Evolutionary conservation across 1,140 invertebrate species (phyloP), one percentile per base, ranked within the genome.

Genomic region (Calycopis cecrops): DNA sequence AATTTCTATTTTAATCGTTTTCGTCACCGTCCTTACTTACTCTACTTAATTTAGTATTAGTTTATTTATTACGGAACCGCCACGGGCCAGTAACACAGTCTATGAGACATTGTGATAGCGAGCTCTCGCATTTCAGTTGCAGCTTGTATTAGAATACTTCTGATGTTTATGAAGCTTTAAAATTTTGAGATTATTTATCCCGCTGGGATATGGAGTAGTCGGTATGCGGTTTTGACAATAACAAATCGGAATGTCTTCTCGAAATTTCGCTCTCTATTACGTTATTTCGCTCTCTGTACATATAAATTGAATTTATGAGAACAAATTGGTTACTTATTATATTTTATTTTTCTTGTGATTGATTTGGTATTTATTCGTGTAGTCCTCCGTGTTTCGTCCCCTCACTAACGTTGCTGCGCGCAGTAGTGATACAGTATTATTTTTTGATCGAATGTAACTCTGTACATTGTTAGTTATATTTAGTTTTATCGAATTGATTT

Each of bases 371-470:
- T 28, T 28, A 28, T 28, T 28, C 2, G 21, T 28, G 21, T 28
- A 28, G 21, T 28, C 21, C 21, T 28, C 21, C 21, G 21, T 28
- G 21, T 28, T 28, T 53, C 14, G 21, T 1, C 18, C 12, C 53
- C 69, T 66, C 69, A 69, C 65, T 68, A 72, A 76, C 71, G 76
- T 74, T 79, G 64, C 76, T 76, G 75, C 74, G 72, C 60, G 75
- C 79, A 79, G 76, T 78, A 75, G 69, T 84, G 76, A 84, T 69
- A 80, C 84, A 87, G 84, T 87, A 87, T 87, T 87, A 87, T 87
- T 87, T n/a, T 28, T 69, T 82, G 79, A 76, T 80, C 75, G 67
- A 77, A 73, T 72, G 73, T 69, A 77, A 76, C 60, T 74, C 75
- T 86, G 79, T 83, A 83, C 71, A 82, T 78, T 80, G 71, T 76